These are phyloP conservation scores for Nymphicus hollandicus DNA, from an alignment of 2,113 vertebrate genomes.

Conservation along the genomic window DNA sequence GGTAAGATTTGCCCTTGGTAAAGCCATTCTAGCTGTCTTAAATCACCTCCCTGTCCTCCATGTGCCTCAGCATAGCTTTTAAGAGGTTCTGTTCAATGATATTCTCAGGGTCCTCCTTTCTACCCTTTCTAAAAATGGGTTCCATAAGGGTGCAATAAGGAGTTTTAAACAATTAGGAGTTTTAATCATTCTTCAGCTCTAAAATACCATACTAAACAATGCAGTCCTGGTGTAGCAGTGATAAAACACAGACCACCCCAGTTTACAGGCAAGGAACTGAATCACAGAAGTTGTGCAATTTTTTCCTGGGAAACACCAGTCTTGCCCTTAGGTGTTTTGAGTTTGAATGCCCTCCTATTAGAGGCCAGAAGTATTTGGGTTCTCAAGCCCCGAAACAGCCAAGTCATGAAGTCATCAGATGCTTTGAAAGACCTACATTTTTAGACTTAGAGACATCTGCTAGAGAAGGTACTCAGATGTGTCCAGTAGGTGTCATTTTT, in stretches of 20 bases:
- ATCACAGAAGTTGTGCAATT: neutral
- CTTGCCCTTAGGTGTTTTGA: neutral
- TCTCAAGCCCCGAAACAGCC: neutral
- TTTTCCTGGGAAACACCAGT: neutral
- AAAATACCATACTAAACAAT: neutral
- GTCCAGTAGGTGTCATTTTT: conserved; percentile 19
- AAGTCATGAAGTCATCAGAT: neutral
- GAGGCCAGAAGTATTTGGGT: neutral
- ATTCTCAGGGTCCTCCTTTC: neutral
- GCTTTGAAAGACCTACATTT: neutral
- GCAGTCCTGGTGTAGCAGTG: neutral
- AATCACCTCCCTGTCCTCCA: neutral
- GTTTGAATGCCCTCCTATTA: neutral
- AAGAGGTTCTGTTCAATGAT: neutral
- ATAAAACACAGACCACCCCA: neutral
- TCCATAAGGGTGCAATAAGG: neutral
- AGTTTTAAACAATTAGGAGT: neutral
- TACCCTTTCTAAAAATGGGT: neutral
- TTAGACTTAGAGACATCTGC: neutral
- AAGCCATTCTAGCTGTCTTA: neutral
- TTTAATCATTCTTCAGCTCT: neutral
- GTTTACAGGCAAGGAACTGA: neutral
- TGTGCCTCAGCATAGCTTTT: neutral
- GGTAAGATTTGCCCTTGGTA: neutral
- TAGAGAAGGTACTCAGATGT: neutral